phyloP scores from a whole-genome alignment of 2,113 vertebrate genomes.

The Falcunculus frontatus region DNA sequence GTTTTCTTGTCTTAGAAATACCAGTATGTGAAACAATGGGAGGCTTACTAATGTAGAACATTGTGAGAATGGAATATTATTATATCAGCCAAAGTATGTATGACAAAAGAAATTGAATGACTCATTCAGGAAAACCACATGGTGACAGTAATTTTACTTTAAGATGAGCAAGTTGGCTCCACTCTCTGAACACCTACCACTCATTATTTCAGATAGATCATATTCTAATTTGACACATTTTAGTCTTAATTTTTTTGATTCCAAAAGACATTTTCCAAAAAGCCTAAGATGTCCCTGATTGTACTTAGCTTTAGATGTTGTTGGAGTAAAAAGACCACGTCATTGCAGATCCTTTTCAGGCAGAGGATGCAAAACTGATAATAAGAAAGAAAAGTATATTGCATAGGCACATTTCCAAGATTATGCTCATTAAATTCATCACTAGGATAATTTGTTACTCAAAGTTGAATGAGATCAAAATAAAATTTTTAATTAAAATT shows the following conservation, averaged over 20 bases:
- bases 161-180: not conserved
- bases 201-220: not conserved
- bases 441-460: not conserved
- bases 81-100: not conserved
- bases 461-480: not conserved
- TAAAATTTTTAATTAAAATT: not conserved
- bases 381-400: not conserved
- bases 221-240: not conserved
- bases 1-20: not conserved
- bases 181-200: not conserved
- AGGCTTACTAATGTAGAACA: not conserved
- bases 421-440: not conserved
- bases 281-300: not conserved
- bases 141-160: not conserved
- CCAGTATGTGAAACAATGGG: not conserved
- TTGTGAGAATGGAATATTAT: not conserved
- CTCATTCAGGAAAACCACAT: not conserved
- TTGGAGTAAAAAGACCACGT: not conserved
- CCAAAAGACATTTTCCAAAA: not conserved
- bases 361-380: not conserved
- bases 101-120: not conserved
- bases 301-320: not conserved
- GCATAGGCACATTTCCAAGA: not conserved
- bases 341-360: not conserved
- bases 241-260: not conserved